Evolutionary conservation across 2,888 invertebrate genomes (phyloP).

Genomic region (Dorcus hopei): DNA sequence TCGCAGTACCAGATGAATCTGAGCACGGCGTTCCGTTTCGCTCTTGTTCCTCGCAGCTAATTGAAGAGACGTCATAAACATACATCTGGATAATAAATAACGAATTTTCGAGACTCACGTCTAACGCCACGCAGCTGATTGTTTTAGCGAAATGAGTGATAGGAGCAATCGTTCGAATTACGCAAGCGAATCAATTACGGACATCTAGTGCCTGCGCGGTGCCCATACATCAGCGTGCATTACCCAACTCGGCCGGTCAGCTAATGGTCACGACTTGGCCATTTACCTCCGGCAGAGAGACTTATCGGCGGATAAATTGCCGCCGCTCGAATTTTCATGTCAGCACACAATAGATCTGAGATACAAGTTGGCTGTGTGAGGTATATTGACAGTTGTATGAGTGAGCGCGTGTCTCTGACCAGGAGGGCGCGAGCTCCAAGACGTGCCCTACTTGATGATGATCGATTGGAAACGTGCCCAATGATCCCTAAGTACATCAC

Average conservation of each 20-base stretch:
- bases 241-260: conserved; percentile 42
- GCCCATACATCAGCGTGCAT: conserved; percentile 35
- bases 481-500: too few species aligned
- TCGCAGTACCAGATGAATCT: too few species aligned
- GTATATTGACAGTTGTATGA: conserved; percentile 48
- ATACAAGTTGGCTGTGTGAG: conserved; percentile 47
- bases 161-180: conserved; percentile 3
- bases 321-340: conserved; percentile 57
- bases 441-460: conserved; percentile 11
- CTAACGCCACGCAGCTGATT: not conserved
- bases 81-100: too few species aligned
- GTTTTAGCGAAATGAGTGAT: not conserved
- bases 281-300: conserved; percentile 61
- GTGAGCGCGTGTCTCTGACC: conserved; percentile 34
- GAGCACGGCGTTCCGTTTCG: too few species aligned
- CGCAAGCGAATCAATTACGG: conserved; percentile 32
- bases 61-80: too few species aligned
- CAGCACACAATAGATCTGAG: conserved; percentile 49
- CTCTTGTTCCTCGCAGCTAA: too few species aligned
- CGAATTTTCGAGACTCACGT: conserved; percentile 6
- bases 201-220: conserved; percentile 25
- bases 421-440: conserved; percentile 15
- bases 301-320: conserved; percentile 57
- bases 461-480: conserved; percentile 7
- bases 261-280: conserved; percentile 61